phyloP scores from a whole-genome alignment of 2,113 vertebrate genomes.

The Hypocryptadius cinnamomeus region DNA sequence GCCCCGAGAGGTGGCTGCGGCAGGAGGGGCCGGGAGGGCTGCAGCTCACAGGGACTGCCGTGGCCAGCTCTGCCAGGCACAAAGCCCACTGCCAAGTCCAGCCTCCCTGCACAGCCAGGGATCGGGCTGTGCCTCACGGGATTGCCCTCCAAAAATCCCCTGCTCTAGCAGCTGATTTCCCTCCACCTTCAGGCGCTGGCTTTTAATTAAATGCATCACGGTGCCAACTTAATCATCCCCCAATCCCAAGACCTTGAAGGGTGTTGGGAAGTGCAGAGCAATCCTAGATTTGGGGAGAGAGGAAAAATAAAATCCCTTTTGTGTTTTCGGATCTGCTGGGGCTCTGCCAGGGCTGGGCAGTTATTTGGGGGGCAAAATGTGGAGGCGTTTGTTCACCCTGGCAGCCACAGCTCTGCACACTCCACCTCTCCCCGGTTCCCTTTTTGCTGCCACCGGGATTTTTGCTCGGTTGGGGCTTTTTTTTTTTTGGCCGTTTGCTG shows the following conservation, averaged over 20 bases:
- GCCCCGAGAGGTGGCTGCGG: neutral
- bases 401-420: neutral
- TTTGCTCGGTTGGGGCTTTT: neutral
- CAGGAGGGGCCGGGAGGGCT: neutral
- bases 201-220: neutral
- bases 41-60: neutral
- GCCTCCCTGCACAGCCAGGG: neutral
- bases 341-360: neutral
- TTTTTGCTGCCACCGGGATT: neutral
- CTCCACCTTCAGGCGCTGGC: neutral
- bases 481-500: neutral
- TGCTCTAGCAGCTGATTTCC: neutral
- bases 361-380: neutral
- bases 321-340: fast-evolving
- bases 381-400: fast-evolving
- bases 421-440: neutral
- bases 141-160: neutral
- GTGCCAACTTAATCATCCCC: neutral
- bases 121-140: neutral
- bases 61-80: neutral
- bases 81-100: neutral
- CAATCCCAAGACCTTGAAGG: neutral
- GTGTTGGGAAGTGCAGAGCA: neutral
- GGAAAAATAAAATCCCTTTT: neutral
- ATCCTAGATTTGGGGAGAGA: neutral